Evolutionary conservation across 92 coral and sea anemone genomes (phyloP).

Genomic region (Zoanthus sociatus): DNA sequence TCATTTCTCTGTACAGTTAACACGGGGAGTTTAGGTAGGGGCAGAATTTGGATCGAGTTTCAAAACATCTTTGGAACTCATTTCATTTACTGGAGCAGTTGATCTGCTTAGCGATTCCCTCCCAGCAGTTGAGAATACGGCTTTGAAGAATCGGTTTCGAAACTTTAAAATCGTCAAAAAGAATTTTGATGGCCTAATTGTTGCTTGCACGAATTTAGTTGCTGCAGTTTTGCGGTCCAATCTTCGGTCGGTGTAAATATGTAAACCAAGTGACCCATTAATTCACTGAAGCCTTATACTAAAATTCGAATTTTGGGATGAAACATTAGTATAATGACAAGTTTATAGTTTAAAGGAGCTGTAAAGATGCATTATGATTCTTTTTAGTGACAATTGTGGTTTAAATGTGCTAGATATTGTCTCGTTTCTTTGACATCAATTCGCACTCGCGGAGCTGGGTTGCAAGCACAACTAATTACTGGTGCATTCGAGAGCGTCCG

Average conservation of each 20-base stretch:
- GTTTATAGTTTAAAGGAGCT: slow-evolving; percentile 22
- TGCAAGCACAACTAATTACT: slow-evolving; percentile 20
- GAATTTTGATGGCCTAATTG: slow-evolving; percentile 18
- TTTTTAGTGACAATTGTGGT: slow-evolving; percentile 28
- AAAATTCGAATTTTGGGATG: slow-evolving; percentile 47
- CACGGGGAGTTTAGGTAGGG: slow-evolving; percentile 15
- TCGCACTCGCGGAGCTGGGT: slow-evolving; percentile 2
- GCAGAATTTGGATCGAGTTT: slow-evolving; percentile 77
- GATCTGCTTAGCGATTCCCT: slow-evolving; percentile 35
- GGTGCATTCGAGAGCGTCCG: slow-evolving; percentile 8
- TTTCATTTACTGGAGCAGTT: slow-evolving; percentile 56
- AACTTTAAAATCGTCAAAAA: not conserved
- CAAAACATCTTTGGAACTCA: slow-evolving; percentile 92
- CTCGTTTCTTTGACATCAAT: slow-evolving; percentile 35
- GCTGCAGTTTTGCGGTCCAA: slow-evolving; percentile 46
- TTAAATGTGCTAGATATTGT: not conserved
- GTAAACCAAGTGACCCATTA: slow-evolving; percentile 63
- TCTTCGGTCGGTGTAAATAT: slow-evolving; percentile 60
- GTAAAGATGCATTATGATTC: not conserved
- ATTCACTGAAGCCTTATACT: slow-evolving; percentile 1
- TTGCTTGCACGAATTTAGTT: not conserved
- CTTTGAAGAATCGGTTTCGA: slow-evolving; percentile 30
- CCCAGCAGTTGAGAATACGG: slow-evolving; percentile 12
- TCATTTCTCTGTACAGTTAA: slow-evolving; percentile 62
- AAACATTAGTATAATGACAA: slow-evolving; percentile 34